These are phyloP conservation scores for Melanitta fusca DNA, from an alignment of 2,797 vertebrate species.

Conservation along the genomic window DNA sequence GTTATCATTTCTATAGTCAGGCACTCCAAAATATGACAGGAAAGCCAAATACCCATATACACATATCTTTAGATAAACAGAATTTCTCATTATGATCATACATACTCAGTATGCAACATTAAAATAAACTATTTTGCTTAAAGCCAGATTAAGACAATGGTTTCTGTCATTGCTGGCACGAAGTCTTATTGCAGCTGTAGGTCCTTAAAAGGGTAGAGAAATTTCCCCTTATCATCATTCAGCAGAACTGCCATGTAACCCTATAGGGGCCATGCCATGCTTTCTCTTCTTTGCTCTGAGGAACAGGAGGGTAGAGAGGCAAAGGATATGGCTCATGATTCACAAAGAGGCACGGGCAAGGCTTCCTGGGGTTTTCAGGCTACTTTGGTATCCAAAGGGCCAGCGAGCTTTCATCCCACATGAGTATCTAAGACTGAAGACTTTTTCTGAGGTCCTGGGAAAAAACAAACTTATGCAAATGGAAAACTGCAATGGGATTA, in stretches of 20 bases:
- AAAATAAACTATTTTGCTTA: constrained; percentile 20
- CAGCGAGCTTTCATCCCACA: neutral
- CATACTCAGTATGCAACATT: neutral
- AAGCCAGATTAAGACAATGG: constrained; percentile 23
- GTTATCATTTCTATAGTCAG: neutral
- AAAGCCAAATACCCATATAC: neutral
- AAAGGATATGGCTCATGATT: neutral
- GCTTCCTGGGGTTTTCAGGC: neutral
- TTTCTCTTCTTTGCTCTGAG: neutral
- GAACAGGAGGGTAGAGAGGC: neutral
- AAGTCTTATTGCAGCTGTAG: neutral
- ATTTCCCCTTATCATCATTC: constrained; percentile 10
- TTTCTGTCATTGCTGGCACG: neutral
- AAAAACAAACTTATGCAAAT: neutral
- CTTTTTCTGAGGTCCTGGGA: neutral
- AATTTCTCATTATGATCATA: neutral
- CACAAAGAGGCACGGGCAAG: neutral
- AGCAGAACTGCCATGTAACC: neutral
- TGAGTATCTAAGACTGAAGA: neutral
- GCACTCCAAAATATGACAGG: neutral
- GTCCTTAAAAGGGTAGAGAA: neutral
- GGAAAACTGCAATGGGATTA: neutral
- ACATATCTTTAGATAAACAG: neutral
- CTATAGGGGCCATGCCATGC: neutral
- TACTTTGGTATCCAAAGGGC: neutral